A percentile compares a stretch with the other conserved stretches of the same genome.
Evolutionary conservation across 2,888 invertebrate genomes (phyloP).

Genomic region (Arenicola marina): DNA sequence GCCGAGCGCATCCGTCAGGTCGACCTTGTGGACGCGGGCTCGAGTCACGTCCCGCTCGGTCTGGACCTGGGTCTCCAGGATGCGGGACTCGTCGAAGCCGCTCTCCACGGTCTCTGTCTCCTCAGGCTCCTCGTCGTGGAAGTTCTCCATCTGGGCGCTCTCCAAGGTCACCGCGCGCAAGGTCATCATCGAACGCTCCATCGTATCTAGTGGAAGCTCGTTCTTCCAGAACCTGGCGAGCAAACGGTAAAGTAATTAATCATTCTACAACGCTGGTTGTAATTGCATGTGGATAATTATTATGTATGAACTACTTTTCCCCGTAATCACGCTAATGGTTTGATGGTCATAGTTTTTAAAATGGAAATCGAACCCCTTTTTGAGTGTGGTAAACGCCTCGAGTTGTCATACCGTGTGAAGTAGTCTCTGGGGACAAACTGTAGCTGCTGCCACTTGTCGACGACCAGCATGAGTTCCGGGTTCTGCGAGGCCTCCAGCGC

Average conservation of each 20-base stretch:
- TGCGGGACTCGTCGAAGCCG: neutral
- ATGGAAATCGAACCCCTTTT: no score
- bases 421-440: slow-evolving; percentile 54
- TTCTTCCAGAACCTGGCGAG: slow-evolving; percentile 20
- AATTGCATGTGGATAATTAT: no score
- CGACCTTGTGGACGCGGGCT: neutral
- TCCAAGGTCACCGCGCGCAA: slow-evolving; percentile 2
- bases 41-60: neutral
- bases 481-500: slow-evolving; percentile 49
- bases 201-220: slow-evolving; percentile 6
- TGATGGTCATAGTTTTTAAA: no score
- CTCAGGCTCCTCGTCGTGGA: neutral
- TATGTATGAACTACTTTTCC: no score
- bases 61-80: neutral
- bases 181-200: slow-evolving; percentile 11
- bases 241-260: no score
- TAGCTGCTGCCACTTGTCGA: slow-evolving; percentile 58
- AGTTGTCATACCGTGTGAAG: no score
- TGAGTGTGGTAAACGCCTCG: no score
- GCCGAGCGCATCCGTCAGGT: neutral
- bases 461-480: slow-evolving; percentile 55
- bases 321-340: no score
- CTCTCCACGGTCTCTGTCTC: neutral
- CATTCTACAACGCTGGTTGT: no score
- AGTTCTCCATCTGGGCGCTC: neutral